Percentiles rank a stretch among this genome's conserved stretches.
phyloP scores from a whole-genome alignment of 2,888 invertebrate species.

The Stenchaetothrips biformis region DNA sequence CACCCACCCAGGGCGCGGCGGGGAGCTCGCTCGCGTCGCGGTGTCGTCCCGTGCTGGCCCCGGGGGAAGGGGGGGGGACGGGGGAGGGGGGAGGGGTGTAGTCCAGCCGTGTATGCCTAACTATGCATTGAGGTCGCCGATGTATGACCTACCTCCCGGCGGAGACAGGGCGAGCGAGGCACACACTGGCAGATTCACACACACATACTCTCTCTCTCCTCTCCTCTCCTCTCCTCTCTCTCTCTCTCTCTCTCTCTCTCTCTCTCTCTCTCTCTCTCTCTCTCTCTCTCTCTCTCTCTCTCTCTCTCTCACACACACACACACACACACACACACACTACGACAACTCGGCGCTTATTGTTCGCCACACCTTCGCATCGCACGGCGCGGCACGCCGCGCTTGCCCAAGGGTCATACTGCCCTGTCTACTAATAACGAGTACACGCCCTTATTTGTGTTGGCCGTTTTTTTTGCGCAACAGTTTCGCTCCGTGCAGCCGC shows the following conservation, averaged over 20 bases:
- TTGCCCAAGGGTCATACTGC: too few species aligned
- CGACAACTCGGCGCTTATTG: too few species aligned
- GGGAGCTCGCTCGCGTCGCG: not conserved
- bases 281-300: too few species aligned
- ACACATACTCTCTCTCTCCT: not conserved
- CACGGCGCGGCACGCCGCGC: too few species aligned
- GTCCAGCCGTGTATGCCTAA: not conserved
- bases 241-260: not conserved
- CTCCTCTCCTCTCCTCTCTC: not conserved
- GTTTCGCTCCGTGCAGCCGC: too few species aligned
- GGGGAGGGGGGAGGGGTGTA: not conserved
- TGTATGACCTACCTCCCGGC: not conserved
- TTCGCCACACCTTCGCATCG: too few species aligned
- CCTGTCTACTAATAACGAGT: too few species aligned
- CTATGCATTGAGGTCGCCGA: constrained; percentile 6
- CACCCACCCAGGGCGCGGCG: not conserved
- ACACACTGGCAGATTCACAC: not conserved
- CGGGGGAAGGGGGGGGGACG: not conserved
- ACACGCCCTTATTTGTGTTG: too few species aligned
- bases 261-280: not conserved
- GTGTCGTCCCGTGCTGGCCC: not conserved
- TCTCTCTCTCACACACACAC: not conserved
- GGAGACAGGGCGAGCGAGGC: not conserved
- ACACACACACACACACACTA: too few species aligned
- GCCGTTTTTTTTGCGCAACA: too few species aligned